phyloP scores from a whole-genome alignment of 1,140 invertebrate genomes.

The Aporrectodea caliginosa region DNA sequence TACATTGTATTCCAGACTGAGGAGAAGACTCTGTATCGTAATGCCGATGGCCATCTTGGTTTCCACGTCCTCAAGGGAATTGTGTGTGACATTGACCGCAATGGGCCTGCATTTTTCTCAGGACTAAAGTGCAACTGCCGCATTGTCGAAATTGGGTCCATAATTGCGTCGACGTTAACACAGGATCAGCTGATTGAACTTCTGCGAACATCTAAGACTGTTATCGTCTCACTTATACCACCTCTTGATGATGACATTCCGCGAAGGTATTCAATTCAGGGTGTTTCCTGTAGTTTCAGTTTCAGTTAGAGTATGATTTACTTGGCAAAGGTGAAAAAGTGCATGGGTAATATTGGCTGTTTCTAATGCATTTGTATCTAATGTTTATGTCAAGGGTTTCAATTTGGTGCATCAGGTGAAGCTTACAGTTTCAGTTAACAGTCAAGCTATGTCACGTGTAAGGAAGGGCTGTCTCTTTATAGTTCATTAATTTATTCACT shows the following conservation, averaged over 20 bases:
- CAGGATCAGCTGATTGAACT: slow-evolving; percentile 93
- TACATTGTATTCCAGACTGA: slow-evolving; percentile 57
- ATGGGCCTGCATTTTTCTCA: slow-evolving; percentile 81
- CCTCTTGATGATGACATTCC: slow-evolving; percentile 67
- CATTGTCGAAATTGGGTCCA: slow-evolving; percentile 71
- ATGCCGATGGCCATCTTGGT: slow-evolving; percentile 79
- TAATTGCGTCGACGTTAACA: slow-evolving; percentile 78
- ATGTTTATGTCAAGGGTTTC: no score
- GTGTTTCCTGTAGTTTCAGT: no score
- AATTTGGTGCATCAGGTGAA: no score
- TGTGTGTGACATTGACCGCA: slow-evolving; percentile 85
- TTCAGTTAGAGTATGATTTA: no score
- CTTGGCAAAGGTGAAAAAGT: no score
- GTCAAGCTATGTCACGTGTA: no score
- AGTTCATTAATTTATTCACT: no score
- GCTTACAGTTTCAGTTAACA: no score
- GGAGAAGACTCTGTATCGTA: slow-evolving; percentile 72
- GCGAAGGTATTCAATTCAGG: slow-evolving; percentile 61
- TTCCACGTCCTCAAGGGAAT: slow-evolving; percentile 94
- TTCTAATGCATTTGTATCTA: no score
- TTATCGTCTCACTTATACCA: slow-evolving; percentile 78
- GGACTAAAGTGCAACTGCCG: slow-evolving; percentile 82
- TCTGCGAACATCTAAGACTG: slow-evolving; percentile 80
- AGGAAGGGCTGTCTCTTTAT: no score
- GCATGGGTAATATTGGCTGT: no score